A percentile compares a stretch with the other conserved stretches of the same genome.
These are phyloP conservation scores for Zaprionus bogoriensis DNA, from an alignment of 2,888 invertebrate genomes.

Conservation along the genomic window DNA sequence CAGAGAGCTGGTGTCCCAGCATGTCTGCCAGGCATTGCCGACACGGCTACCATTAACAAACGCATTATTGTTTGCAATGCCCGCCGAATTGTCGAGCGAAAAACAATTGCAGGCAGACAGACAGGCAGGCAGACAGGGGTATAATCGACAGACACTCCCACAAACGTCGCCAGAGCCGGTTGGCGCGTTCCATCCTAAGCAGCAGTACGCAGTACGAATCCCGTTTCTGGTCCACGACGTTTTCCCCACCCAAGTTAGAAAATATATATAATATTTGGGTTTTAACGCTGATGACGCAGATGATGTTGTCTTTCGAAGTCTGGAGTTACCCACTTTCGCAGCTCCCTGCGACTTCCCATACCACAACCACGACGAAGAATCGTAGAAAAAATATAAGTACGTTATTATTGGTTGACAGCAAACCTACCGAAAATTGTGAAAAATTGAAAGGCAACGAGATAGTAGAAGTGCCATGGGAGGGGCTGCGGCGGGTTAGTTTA, in stretches of 20 bases:
- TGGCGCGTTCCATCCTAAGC: constrained; percentile 15
- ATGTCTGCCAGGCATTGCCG: constrained; percentile 44
- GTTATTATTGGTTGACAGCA: constrained; percentile 33
- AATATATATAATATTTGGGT: constrained; percentile 36
- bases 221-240: background rate
- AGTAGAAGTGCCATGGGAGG: constrained; percentile 17
- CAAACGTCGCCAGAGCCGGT: constrained; percentile 22
- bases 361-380: constrained; percentile 3
- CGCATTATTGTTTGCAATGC: constrained; percentile 62
- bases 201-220: background rate
- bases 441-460: constrained; percentile 62
- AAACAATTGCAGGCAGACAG: constrained; percentile 10
- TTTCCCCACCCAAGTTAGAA: constrained; percentile 21
- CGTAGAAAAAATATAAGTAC: constrained; percentile 4
- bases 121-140: constrained; percentile 34
- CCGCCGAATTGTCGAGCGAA: constrained; percentile 24
- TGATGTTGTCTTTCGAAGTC: constrained; percentile 11
- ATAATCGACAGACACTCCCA: constrained; percentile 31
- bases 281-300: constrained; percentile 33
- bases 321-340: constrained; percentile 22
- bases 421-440: constrained; percentile 43
- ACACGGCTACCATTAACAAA: constrained; percentile 57
- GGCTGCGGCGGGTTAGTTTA: constrained; percentile 4
- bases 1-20: too few species aligned
- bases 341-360: constrained; percentile 7